These are phyloP conservation scores for Andinoacara biseriatus DNA, from an alignment of 2,113 vertebrate species.

Conservation along the genomic window DNA sequence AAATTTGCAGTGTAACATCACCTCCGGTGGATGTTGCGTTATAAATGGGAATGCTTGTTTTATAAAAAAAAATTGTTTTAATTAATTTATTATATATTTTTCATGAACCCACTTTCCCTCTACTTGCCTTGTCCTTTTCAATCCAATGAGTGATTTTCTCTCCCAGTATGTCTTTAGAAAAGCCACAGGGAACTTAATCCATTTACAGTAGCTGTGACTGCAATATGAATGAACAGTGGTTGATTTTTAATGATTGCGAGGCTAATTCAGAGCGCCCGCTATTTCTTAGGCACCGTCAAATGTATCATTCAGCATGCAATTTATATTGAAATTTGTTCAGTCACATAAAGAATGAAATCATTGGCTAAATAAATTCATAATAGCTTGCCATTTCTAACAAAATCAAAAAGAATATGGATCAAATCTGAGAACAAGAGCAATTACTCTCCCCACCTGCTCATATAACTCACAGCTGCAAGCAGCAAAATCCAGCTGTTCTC, in stretches of 20 bases:
- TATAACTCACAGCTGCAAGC: conserved; percentile 23
- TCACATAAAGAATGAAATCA: neutral
- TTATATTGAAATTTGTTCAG: neutral
- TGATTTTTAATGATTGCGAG: conserved; percentile 28
- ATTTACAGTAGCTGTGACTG: conserved; percentile 22
- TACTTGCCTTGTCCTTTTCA: neutral
- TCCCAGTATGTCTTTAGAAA: conserved; percentile 4
- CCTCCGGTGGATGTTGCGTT: neutral
- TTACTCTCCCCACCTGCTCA: conserved; percentile 19
- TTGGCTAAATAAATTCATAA: neutral
- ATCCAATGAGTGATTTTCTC: conserved; percentile 15
- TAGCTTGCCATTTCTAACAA: neutral
- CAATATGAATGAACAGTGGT: neutral
- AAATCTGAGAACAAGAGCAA: conserved; percentile 30
- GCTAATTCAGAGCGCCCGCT: neutral
- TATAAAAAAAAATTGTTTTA: conserved; percentile 1
- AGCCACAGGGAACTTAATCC: conserved; percentile 5
- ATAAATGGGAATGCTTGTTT: neutral
- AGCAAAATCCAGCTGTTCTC: conserved; percentile 33
- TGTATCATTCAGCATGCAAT: neutral
- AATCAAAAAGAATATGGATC: conserved; percentile 17
- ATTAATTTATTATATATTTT: neutral
- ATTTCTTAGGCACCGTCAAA: neutral
- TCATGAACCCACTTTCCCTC: neutral
- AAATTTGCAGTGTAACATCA: neutral